Evolutionary conservation across 2,113 vertebrate genomes (phyloP).

Genomic region (Mesembrinibis cayennensis): DNA sequence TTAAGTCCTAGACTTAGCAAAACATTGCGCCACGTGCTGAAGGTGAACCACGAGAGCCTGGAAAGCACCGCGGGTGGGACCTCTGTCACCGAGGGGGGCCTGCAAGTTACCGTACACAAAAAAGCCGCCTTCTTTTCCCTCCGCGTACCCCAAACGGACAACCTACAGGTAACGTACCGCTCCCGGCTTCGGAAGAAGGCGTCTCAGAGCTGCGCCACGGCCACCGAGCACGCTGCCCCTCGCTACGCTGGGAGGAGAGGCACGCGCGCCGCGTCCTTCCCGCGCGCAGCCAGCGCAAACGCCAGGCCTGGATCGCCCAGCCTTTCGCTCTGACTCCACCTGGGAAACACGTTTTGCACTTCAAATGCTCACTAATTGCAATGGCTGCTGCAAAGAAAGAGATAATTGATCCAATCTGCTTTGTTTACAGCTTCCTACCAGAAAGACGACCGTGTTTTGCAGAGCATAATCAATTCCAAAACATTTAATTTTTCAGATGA

Average conservation of each 20-base stretch:
- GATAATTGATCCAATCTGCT: slow-evolving; percentile 66
- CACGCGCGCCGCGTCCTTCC: accelerated
- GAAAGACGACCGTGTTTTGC: slow-evolving; percentile 37
- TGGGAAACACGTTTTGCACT: neutral
- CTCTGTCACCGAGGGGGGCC: accelerated
- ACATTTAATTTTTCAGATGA: slow-evolving; percentile 50
- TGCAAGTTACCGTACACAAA: accelerated
- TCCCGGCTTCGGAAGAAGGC: accelerated
- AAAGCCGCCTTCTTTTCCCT: accelerated
- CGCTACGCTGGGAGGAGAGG: neutral
- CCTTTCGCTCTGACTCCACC: neutral
- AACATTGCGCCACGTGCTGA: neutral
- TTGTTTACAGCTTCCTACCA: slow-evolving; percentile 62
- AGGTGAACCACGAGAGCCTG: neutral
- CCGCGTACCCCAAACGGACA: accelerated
- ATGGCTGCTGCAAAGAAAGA: neutral
- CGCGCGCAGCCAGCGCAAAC: accelerated
- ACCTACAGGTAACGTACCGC: accelerated
- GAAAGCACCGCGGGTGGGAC: accelerated
- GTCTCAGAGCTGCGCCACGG: accelerated
- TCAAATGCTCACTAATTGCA: neutral
- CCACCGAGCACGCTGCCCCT: neutral
- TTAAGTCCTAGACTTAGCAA: neutral
- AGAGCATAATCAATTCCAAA: slow-evolving; percentile 57
- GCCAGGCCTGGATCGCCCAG: neutral